Evolutionary conservation across 2,888 invertebrate species (phyloP).

Genomic region (Quadriops clusia): DNA sequence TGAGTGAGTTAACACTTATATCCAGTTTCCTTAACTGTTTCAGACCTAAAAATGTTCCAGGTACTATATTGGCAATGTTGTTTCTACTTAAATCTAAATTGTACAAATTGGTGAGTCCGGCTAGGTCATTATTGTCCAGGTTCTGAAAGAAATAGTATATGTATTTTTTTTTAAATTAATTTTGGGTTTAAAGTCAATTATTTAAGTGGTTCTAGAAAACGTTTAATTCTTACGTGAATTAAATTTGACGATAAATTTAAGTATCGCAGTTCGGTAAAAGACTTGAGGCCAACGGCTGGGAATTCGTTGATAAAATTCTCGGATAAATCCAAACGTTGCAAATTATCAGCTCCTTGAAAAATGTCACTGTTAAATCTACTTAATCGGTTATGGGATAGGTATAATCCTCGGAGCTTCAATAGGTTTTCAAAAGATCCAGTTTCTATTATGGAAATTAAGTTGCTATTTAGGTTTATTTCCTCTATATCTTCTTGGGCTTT

Average conservation of each 20-base stretch:
- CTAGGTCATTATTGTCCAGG: conserved; percentile 62
- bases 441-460: conserved; percentile 63
- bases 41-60: conserved; percentile 70
- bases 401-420: conserved; percentile 52
- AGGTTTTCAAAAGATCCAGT: conserved; percentile 63
- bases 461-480: conserved; percentile 66
- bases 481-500: conserved; percentile 56
- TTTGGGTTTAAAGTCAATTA: not conserved
- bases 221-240: conserved; percentile 68
- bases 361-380: conserved; percentile 74
- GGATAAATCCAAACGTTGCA: conserved; percentile 72
- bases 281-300: conserved; percentile 64
- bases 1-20: conserved; percentile 72
- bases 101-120: conserved; percentile 54
- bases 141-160: conserved; percentile 42
- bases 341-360: conserved; percentile 61
- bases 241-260: conserved; percentile 77
- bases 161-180: conserved; percentile 1
- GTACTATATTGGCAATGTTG: conserved; percentile 67
- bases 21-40: conserved; percentile 61
- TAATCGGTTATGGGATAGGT: conserved; percentile 66
- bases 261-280: conserved; percentile 55
- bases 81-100: conserved; percentile 75
- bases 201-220: too few relatives aligned
- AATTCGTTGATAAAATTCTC: conserved; percentile 77